Evolutionary conservation across 2,113 vertebrate species (phyloP).

Genomic region (Phocoena sinus): DNA sequence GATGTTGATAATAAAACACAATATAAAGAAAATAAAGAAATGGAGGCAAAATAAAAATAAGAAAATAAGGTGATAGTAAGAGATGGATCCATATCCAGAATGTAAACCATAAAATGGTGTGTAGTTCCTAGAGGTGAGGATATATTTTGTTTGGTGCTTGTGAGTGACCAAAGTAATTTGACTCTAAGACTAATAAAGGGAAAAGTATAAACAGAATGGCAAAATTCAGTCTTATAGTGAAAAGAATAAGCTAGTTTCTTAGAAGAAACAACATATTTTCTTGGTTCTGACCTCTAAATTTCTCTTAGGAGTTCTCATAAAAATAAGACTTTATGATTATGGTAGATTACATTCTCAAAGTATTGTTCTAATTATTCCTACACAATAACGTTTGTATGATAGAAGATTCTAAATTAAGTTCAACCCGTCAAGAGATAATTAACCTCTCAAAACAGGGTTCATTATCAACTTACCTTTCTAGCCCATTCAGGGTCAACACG

Average conservation of each 20-base stretch:
- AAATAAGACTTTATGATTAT: background rate
- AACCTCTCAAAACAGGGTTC: background rate
- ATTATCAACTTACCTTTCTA: background rate
- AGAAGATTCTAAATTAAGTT: background rate
- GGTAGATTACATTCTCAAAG: background rate
- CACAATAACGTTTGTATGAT: background rate
- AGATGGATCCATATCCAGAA: background rate
- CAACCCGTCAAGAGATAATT: background rate
- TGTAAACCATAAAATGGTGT: background rate
- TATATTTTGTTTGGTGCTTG: background rate
- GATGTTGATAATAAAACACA: background rate
- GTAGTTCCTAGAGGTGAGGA: background rate
- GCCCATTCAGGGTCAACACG: background rate
- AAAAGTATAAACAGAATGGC: background rate
- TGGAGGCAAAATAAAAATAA: background rate
- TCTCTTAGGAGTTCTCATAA: background rate
- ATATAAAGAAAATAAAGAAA: background rate
- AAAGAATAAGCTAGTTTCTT: background rate
- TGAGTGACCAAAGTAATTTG: background rate
- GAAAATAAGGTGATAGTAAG: background rate
- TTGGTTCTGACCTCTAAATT: background rate
- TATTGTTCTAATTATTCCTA: background rate
- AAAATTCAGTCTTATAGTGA: background rate
- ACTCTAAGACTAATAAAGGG: background rate
- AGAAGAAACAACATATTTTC: background rate